Percentiles rank a stretch among this genome's conserved stretches.
phyloP scores from a whole-genome alignment of 2,797 vertebrate genomes.

The Mustela erminea region DNA sequence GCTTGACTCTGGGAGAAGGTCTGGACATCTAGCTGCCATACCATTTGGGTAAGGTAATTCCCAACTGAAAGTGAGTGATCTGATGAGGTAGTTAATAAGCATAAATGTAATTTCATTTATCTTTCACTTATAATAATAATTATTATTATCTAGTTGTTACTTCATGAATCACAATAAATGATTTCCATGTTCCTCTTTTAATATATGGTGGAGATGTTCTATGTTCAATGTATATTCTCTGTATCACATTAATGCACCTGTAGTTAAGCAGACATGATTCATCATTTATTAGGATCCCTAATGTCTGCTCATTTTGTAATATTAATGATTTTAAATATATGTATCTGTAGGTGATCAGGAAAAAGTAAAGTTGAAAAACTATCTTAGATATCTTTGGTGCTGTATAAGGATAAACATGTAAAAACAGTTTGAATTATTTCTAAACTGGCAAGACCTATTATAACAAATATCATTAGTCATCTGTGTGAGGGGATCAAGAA shows the following conservation, averaged over 20 bases:
- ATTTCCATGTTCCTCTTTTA: slow-evolving; percentile 38
- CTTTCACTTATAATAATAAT: neutral
- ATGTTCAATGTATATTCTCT: neutral
- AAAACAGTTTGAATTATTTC: neutral
- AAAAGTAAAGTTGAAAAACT: neutral
- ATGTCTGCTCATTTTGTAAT: neutral
- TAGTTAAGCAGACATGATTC: neutral
- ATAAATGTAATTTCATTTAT: neutral
- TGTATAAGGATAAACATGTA: neutral
- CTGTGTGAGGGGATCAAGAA: neutral
- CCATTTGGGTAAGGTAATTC: neutral
- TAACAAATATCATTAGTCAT: neutral
- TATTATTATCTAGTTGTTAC: neutral
- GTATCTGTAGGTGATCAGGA: neutral
- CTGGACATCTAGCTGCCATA: neutral
- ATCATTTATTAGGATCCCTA: neutral
- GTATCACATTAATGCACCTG: neutral
- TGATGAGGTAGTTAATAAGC: neutral
- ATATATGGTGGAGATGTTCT: neutral
- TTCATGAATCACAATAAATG: slow-evolving; percentile 10
- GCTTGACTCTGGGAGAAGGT: neutral
- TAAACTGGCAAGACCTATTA: slow-evolving; percentile 5
- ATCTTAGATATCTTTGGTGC: neutral
- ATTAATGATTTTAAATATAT: neutral
- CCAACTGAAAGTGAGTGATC: neutral